Base-by-base conservation (phyloP, 2,888 invertebrate genomes). In the Syrphus vitripennis region DNA sequence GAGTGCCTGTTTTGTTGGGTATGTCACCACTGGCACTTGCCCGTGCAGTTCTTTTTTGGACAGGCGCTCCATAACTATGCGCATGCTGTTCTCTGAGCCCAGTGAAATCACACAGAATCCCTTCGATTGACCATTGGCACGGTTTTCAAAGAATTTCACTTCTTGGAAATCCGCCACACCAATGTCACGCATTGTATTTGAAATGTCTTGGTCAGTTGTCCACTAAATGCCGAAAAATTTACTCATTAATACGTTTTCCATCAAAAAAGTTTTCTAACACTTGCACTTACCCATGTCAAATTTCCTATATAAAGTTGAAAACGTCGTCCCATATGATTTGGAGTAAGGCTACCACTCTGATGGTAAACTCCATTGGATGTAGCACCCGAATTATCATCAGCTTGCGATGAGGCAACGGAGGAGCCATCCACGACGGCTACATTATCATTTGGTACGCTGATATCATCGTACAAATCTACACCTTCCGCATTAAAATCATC, bases 101-200 rank as follows among this genome's bases (percentile, higher is more conserved):
- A 99, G 94, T 1, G 98, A 97, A 88, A 99, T 96, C 65, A 99
- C 97, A 92, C 99, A 99, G 93, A 99, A 99, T 34, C 99, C 98
- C 94, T 99, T 99, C 0, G 98, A 98, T 93, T 99, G 99, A 29
- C 99, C 99, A 94, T 99, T 99, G 40, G 98, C 97, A 90, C 99
- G 95, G 94, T 99, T 99, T 93, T 99, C 99, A 93, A 99, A 99
- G 93, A 99, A 99, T 93, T 99, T 99, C 42, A 99, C 98, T 92
- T 99, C 99, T 90, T 98, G 95, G 90, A 99, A 96, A 93, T 99
- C 99, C 75, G 94, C 95, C 6, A 99, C 97, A 61, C 99, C 99
- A 89, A 97, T 94, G 88, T 96, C 96, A 70, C 95, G 95, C 83
- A 99, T 94, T n/a, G 96, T 96, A 93, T 98, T 97, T 67, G 97